Conservation (phyloP, 2,113 vertebrate species). For the Mirza zaza region DNA sequence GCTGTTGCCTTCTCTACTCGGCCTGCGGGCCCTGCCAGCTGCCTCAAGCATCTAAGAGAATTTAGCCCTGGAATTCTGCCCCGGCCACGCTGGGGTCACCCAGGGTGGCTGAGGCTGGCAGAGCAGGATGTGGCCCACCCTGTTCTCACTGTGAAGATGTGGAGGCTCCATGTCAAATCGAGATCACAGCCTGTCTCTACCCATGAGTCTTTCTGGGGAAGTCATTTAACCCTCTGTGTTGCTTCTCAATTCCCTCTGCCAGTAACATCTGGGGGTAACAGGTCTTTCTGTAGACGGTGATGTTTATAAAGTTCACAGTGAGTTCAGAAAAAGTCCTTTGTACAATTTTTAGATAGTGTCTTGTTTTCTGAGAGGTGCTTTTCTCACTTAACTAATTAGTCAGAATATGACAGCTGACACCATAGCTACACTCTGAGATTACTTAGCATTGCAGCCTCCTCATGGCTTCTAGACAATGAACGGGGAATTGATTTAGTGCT, state of each 20-base stretch:
- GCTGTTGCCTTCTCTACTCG: fast-evolving
- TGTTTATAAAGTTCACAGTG: background rate
- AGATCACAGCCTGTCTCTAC: background rate
- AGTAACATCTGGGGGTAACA: background rate
- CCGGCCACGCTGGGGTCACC: background rate
- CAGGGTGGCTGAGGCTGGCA: too few relatives aligned
- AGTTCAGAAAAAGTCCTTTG: background rate
- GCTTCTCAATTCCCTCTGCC: background rate
- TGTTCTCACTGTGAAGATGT: fast-evolving
- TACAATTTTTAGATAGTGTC: background rate
- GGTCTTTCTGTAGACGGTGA: background rate
- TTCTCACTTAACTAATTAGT: background rate
- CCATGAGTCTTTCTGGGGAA: background rate
- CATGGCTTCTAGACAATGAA: background rate
- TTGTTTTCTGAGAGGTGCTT: background rate
- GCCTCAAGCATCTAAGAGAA: fast-evolving
- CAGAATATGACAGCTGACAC: background rate
- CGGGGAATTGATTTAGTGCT: background rate
- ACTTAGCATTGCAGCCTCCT: background rate
- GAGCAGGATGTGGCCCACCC: background rate
- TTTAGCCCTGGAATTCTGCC: background rate
- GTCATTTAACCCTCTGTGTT: background rate
- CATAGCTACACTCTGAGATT: fast-evolving
- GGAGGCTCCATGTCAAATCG: background rate
- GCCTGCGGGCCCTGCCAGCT: background rate